Base-by-base conservation (phyloP, 2,113 vertebrate genomes). In the Cnemophilus loriae region DNA sequence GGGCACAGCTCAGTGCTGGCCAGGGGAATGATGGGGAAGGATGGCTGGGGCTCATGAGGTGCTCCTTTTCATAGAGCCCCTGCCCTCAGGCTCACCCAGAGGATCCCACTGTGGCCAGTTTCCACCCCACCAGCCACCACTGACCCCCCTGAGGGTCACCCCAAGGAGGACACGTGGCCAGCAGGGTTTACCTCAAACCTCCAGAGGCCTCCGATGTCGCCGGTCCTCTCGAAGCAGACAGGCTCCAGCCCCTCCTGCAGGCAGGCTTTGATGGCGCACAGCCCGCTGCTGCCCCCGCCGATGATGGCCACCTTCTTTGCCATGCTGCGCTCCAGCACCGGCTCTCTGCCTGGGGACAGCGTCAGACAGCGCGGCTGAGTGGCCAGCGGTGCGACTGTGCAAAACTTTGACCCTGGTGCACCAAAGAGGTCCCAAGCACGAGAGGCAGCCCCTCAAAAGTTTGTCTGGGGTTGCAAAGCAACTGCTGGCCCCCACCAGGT, bases 131-230 rank as follows among this genome's bases (percentile, higher is more conserved):
- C 19, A 32, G 44, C 39, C 11, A 9, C 35, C 16, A 9, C n/a
- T 20, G 75, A 27, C 10, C 13, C 10, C 13, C 19, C 11, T 2
- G 1, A 20, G 33, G 28, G 75, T 26, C 7, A 4, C 15, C 18
- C n/a, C n/a, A 21, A 35, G 35, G 16, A n/a, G 20, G 13, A 61
- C 7, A 7, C 0, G 9, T 20, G 16, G 26, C 42, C 9, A 1
- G 8, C 18, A 41, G 44, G 28, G 20, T 22, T 95, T 95, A 98
- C 98, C 97, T 98, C 98, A 92, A 98, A 98, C 46, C 95, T 98
- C 98, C 98, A 98, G 52, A 98, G 94, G 9, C 98, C 98, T 3
- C 98, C 98, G 9, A 98, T 98, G 92, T 98, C 98, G 10, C 96
- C 59, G 5, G 92, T 97, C 46, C 98, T 98, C 95, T 98, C 98